Conservation (phyloP, 2,888 invertebrate species). For the Drosophila crucigera region DNA sequence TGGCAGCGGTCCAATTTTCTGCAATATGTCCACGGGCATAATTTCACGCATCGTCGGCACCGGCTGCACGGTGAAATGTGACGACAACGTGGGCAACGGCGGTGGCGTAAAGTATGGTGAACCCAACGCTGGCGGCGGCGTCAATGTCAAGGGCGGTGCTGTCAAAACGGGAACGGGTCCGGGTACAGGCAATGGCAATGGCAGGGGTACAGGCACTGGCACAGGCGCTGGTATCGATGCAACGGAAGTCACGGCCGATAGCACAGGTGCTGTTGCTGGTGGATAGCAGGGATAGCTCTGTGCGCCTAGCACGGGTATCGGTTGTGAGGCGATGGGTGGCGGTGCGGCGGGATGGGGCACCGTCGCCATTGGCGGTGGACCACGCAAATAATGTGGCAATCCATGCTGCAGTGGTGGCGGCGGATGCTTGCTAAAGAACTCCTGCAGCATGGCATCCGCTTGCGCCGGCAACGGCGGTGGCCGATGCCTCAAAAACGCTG, state of each 20-base stretch:
- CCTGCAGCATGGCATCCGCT: conserved; percentile 58
- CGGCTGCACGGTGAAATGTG: conserved; percentile 56
- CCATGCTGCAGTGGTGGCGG: conserved; percentile 47
- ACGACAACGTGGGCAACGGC: conserved; percentile 58
- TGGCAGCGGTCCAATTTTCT: conserved; percentile 64
- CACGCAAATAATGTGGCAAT: conserved; percentile 71
- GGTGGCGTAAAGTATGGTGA: conserved; percentile 60
- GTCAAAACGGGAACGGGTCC: conserved; percentile 19
- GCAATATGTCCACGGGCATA: conserved; percentile 69
- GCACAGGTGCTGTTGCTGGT: conserved; percentile 13
- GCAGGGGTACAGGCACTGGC: conserved; percentile 40
- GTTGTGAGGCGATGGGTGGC: conserved; percentile 36
- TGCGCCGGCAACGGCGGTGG: conserved; percentile 71
- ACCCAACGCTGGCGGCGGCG: conserved; percentile 37
- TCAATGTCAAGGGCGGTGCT: conserved; percentile 14
- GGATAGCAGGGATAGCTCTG: conserved; percentile 63
- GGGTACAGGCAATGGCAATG: conserved; percentile 23
- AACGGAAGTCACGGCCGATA: conserved; percentile 23
- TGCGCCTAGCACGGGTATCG: conserved; percentile 68
- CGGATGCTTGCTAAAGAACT: conserved; percentile 66
- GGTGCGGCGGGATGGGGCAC: conserved; percentile 9
- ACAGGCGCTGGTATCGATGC: conserved; percentile 15
- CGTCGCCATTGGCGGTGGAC: conserved; percentile 75
- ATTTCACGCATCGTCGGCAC: conserved; percentile 65
- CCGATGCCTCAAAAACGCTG: conserved; percentile 49